These are phyloP conservation scores for Ectemnius lituratus DNA, from an alignment of 2,888 invertebrate species.

Conservation along the genomic window DNA sequence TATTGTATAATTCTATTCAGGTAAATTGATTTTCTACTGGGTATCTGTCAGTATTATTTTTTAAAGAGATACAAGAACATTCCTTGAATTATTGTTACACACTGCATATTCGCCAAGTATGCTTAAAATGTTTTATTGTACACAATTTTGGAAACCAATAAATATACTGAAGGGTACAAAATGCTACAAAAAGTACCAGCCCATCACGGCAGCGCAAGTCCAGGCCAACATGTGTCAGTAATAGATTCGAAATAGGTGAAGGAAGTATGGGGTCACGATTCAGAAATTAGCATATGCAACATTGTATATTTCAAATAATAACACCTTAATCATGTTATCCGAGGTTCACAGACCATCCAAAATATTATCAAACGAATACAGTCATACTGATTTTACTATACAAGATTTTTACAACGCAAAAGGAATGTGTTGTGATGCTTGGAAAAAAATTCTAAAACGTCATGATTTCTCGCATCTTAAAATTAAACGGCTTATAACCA, in stretches of 20 bases:
- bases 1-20: slow-evolving; percentile 2
- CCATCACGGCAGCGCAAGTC: too few relatives aligned
- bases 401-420: neutral
- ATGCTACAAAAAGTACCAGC: neutral
- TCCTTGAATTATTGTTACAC: too few relatives aligned
- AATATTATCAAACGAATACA: slow-evolving; percentile 8
- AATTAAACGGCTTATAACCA: slow-evolving; percentile 22
- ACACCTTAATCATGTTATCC: neutral
- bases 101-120: too few relatives aligned
- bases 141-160: neutral
- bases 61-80: too few relatives aligned
- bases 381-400: neutral
- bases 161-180: neutral
- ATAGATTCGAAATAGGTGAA: neutral
- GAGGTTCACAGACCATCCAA: neutral
- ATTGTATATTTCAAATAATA: slow-evolving; percentile 7
- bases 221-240: too few relatives aligned
- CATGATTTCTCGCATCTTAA: slow-evolving; percentile 25
- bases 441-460: slow-evolving; percentile 27
- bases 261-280: neutral
- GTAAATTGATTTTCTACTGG: too few relatives aligned
- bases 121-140: too few relatives aligned
- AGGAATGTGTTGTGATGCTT: slow-evolving; percentile 6
- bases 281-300: neutral
- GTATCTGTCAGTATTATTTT: too few relatives aligned